These are phyloP conservation scores for Ardeotis arabs DNA, from an alignment of 2,113 vertebrate genomes.

Conservation along the genomic window DNA sequence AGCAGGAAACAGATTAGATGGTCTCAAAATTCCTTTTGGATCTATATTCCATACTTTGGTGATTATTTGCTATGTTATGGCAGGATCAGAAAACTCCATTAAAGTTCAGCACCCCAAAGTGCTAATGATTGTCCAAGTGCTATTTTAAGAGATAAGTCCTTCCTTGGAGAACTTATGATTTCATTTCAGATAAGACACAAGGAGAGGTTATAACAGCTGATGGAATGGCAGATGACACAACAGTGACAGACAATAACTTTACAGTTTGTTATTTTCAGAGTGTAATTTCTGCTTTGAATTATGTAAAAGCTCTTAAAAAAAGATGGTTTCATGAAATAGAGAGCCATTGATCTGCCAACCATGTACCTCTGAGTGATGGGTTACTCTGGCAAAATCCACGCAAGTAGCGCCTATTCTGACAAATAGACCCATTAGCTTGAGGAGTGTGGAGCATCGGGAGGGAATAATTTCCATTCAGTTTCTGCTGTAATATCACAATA, in stretches of 20 bases:
- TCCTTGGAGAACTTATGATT: neutral
- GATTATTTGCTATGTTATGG: neutral
- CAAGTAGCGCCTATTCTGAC: neutral
- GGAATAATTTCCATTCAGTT: neutral
- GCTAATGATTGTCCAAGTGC: neutral
- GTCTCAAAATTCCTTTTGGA: neutral
- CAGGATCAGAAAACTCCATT: neutral
- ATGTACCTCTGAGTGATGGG: neutral
- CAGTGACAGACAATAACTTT: neutral
- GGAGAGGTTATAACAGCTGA: neutral
- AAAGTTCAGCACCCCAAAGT: neutral
- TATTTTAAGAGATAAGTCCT: neutral
- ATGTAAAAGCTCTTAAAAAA: neutral
- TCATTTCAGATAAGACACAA: slow-evolving; percentile 16
- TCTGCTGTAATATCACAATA: neutral
- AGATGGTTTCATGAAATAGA: neutral
- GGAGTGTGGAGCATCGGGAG: neutral
- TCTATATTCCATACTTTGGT: neutral
- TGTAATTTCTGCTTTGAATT: slow-evolving; percentile 22
- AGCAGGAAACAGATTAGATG: neutral
- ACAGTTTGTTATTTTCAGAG: slow-evolving; percentile 21
- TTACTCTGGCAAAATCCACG: neutral
- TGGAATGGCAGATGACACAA: neutral
- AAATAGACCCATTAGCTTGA: neutral
- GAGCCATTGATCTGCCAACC: neutral